Base-by-base conservation (phyloP, 2,797 vertebrate species). In the Acrossocheilus wenchowensis region DNA sequence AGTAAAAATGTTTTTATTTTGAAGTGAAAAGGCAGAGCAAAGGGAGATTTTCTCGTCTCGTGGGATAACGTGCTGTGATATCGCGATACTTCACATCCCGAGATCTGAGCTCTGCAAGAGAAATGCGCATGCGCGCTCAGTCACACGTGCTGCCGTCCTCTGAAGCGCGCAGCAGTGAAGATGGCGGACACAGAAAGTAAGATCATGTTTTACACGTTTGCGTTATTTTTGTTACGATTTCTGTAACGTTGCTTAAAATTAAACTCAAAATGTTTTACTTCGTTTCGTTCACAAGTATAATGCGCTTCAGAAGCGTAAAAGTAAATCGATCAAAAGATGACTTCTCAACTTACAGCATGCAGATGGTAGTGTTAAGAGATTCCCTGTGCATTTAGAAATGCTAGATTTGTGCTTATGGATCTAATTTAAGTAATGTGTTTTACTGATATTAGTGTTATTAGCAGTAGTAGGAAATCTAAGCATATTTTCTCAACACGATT, bases 111-210 rank as follows among this genome's bases (percentile, higher is more conserved):
- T 19, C 30, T 12, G 26, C 43, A 23, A 23, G 19, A 19, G n/a
- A 82, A 88, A 45, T n/a, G 43, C 78, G 62, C 90, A 90, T 89
- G 89, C 89, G 83, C 82, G 41, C 5, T 14, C 0, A 0, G 0
- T 23, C 84, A 80, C 91, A 91, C 90, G 91, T 89, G 91, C 72
- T 68, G 52, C 36, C 17, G 54, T 45, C 34, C 60, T 11, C 10
- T 4, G n/a, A 79, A 60, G 89, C 80, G 85, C 48, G 36, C 48
- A 41, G 82, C 26, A 66, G 43, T 17, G 92, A 93, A 94, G 89
- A 95, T 95, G 95, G 94, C 94, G 92, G 95, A 93, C 62, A 11
- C 21, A 26, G 93, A 92, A 6, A 90, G 95, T 95, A 90, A 91
- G 93, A 86, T 2, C 26, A 23, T 0, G 14, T 5, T 39, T 48